Evolutionary conservation across 37 sponge, comb jelly and placozoan species (phyloP).

Genomic region (Mnemiopsis leidyi): DNA sequence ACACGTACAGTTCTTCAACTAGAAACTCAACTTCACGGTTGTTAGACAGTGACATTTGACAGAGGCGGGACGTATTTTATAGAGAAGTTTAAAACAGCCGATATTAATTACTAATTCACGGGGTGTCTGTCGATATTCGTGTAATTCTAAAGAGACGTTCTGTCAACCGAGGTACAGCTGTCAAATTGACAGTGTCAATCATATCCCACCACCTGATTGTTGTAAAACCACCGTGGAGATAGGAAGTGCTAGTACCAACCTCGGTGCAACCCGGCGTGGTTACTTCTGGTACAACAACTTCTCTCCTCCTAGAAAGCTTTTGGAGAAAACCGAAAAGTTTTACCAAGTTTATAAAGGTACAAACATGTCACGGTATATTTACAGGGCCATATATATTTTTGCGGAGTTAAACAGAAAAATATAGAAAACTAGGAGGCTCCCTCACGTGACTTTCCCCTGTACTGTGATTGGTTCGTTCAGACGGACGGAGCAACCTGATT

Average conservation of each 20-base stretch:
- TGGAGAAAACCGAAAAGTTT: neutral
- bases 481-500: neutral
- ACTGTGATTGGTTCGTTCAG: neutral
- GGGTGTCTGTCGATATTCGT: neutral
- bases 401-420: neutral
- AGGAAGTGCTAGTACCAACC: neutral
- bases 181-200: too few relatives aligned
- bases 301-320: neutral
- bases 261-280: neutral
- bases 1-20: too few relatives aligned
- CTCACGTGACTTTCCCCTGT: neutral
- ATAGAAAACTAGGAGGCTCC: neutral
- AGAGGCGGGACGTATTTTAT: too few relatives aligned
- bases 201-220: neutral
- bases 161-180: too few relatives aligned
- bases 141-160: too few relatives aligned
- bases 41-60: too few relatives aligned
- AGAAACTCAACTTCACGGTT: too few relatives aligned
- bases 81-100: too few relatives aligned
- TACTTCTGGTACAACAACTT: neutral
- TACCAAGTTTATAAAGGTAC: neutral
- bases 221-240: neutral
- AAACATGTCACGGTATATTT: neutral
- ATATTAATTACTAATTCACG: neutral
- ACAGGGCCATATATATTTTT: neutral